These are phyloP conservation scores for Patella vulgata DNA, from an alignment of 1,140 invertebrate species.

Conservation along the genomic window DNA sequence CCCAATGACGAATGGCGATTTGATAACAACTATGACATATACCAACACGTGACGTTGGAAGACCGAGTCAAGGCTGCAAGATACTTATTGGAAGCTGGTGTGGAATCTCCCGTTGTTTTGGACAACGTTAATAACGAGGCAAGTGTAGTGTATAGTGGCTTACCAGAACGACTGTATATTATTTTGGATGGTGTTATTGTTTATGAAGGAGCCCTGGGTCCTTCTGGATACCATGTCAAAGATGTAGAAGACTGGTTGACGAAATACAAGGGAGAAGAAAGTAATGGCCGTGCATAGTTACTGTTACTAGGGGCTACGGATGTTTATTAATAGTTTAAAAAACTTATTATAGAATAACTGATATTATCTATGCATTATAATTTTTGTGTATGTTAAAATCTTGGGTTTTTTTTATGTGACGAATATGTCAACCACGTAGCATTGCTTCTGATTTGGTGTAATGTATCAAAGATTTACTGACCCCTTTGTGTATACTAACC, in stretches of 20 bases:
- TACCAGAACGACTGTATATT: constrained; percentile 49
- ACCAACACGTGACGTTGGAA: constrained; percentile 27
- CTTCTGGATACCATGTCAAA: constrained; percentile 33
- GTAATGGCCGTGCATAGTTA: no score
- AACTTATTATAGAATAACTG: no score
- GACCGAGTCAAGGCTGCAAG: constrained; percentile 44
- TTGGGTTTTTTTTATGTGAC: no score
- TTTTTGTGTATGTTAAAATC: no score
- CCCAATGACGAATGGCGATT: constrained; percentile 46
- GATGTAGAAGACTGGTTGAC: constrained; percentile 44
- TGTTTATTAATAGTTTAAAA: no score
- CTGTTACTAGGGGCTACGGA: no score
- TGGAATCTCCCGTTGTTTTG: constrained; percentile 26
- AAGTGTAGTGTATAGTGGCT: constrained; percentile 34
- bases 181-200: constrained; percentile 35
- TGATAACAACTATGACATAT: constrained; percentile 16
- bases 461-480: no score
- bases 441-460: no score
- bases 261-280: no score
- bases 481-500: no score
- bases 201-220: constrained; percentile 43
- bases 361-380: no score
- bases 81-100: constrained; percentile 9
- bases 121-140: constrained; percentile 40
- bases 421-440: no score